A percentile compares a stretch with the other conserved stretches of the same genome.
Evolutionary conservation across 2,888 invertebrate species (phyloP).

Genomic region (Doris montereyensis): DNA sequence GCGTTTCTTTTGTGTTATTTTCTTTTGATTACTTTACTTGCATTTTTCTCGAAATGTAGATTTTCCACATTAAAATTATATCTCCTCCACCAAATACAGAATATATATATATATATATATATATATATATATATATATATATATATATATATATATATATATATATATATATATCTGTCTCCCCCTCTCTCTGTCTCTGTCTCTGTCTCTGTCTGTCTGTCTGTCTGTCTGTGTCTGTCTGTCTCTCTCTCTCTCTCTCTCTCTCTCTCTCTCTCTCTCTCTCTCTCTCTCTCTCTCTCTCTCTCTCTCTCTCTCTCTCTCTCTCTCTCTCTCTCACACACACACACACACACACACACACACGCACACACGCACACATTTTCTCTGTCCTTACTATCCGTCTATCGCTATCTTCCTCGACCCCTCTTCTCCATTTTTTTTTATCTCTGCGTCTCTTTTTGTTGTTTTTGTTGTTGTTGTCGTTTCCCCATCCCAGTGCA

Average conservation of each 20-base stretch:
- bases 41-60: too few species aligned
- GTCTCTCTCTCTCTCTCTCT: constrained; percentile 2
- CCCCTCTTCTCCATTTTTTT: neutral
- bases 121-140: constrained; percentile 31
- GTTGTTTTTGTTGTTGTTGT: too few species aligned
- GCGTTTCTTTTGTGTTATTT: too few species aligned
- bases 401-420: neutral
- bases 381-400: too few species aligned
- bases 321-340: constrained; percentile 3
- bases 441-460: neutral
- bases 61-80: too few species aligned
- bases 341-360: neutral
- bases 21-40: too few species aligned
- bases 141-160: constrained; percentile 7
- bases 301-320: constrained; percentile 3
- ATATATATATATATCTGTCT: constrained; percentile 18
- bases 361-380: neutral
- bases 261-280: constrained; percentile 25
- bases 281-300: constrained; percentile 30
- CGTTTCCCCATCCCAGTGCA: too few species aligned
- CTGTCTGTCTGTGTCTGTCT: constrained; percentile 18
- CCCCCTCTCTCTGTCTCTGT: constrained; percentile 20
- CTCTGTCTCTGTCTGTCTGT: constrained; percentile 1
- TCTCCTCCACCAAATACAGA: too few species aligned
- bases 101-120: constrained; percentile 21